phyloP scores from a whole-genome alignment of 2,113 vertebrate species.

The Campylorhamphus procurvoides region DNA sequence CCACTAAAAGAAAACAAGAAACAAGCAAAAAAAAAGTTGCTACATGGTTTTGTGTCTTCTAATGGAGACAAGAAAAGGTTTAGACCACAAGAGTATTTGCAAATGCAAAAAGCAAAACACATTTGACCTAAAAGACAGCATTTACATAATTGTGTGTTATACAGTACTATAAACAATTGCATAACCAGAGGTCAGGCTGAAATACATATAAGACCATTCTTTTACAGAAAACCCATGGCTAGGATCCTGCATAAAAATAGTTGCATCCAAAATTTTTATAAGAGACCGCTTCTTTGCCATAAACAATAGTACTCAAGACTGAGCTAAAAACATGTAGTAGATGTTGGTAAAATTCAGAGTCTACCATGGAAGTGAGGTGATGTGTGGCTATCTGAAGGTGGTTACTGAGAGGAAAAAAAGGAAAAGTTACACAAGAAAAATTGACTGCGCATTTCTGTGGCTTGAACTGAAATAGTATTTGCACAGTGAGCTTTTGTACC shows the following conservation, averaged over 20 bases:
- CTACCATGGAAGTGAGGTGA: background rate
- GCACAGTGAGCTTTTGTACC: background rate
- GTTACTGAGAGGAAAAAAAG: background rate
- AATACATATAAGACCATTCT: background rate
- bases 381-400: background rate
- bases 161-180: background rate
- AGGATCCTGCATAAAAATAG: background rate
- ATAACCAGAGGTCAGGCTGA: constrained; percentile 25
- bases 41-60: background rate
- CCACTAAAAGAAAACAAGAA: background rate
- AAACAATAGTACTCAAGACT: background rate
- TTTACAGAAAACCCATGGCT: background rate
- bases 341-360: background rate
- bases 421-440: background rate
- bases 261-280: background rate
- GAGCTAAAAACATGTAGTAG: background rate
- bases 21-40: background rate
- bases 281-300: background rate
- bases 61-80: background rate
- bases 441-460: background rate
- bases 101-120: background rate
- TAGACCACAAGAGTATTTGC: background rate
- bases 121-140: background rate
- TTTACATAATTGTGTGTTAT: background rate
- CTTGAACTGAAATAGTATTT: background rate